Evolutionary conservation across 2,113 vertebrate species (phyloP), one percentile per base, ranked within the genome.

Genomic region (Ptilorrhoa leucosticta): DNA sequence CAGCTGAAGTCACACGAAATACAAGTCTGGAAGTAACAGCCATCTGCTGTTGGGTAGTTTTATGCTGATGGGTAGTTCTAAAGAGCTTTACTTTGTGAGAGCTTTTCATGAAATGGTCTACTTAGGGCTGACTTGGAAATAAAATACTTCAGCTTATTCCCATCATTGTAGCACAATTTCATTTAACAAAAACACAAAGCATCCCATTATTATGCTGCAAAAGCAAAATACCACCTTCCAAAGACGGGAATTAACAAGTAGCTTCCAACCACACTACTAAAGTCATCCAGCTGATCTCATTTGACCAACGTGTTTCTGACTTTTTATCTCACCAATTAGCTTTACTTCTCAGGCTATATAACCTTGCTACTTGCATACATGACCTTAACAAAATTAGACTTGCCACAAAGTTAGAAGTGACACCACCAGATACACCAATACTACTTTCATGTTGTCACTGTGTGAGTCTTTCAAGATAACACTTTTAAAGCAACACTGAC

Each of bases 401-500:
- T 40, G 23, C 47, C 42, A 31, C 48, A 16, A 85, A 69, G 45
- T 37, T 70, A 47, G 8, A 90, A 89, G 51, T 30, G 30, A 83
- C 71, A 79, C 63, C 23, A 85, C 33, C 23, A 91, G 17, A 42
- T 13, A 84, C 3, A 57, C 15, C 15, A 53, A 45, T 21, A 20
- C 10, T 31, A 56, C 50, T 69, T 65, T 5, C 30, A 23, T 20
- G 10, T 3, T 73, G 54, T 28, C 47, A 78, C 22, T 37, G 51
- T 24, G 4, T 10, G 51, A 80, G 12, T 42, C 54, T 86, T 90
- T 40, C 11, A 68, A 82, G 17, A 3, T 4, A 57, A 65, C 2
- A 2, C 6, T 63, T 58, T 11, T 8, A 76, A 80, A 72, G 18
- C 0, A 0, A 64, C n/a, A 30, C 6, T 18, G 17, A 64, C 44